phyloP scores from a whole-genome alignment of 2,797 vertebrate species.

The Microctenopoma steveboyesi region DNA sequence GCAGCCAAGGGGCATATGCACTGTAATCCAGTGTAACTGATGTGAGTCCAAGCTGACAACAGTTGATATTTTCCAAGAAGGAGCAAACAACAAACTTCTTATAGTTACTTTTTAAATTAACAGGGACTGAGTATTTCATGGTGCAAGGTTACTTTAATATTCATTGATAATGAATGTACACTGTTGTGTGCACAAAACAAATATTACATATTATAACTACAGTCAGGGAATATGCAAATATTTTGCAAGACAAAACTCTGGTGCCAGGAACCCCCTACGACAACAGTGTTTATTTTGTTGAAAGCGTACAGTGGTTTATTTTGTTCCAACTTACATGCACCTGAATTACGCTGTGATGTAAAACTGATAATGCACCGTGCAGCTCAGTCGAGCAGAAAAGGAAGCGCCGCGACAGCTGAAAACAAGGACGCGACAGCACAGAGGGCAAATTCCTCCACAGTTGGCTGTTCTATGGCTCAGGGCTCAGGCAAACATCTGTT shows the following conservation, averaged over 20 bases:
- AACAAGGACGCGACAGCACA: constrained; percentile 56
- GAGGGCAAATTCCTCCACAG: constrained; percentile 67
- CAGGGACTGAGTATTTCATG: neutral
- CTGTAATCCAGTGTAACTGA: constrained; percentile 33
- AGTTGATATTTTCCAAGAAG: neutral
- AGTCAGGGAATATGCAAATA: too few relatives aligned
- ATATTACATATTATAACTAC: neutral
- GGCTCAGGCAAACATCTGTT: constrained; percentile 76
- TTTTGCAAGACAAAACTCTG: neutral
- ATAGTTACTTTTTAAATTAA: constrained; percentile 1
- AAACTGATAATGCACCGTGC: constrained; percentile 26
- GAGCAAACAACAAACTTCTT: constrained; percentile 12
- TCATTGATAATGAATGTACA: constrained; percentile 6
- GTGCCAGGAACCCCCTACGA: neutral
- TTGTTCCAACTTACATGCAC: constrained; percentile 14
- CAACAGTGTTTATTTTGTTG: neutral
- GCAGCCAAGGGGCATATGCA: neutral
- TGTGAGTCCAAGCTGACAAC: constrained; percentile 21
- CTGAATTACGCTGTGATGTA: constrained; percentile 34
- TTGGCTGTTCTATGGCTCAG: constrained; percentile 60
- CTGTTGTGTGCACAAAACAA: neutral
- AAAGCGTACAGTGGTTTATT: neutral
- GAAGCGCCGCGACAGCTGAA: constrained; percentile 36
- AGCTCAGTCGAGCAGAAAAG: constrained; percentile 36
- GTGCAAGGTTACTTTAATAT: constrained; percentile 5